phyloP scores from a whole-genome alignment of 1,140 invertebrate genomes.

The Drosophila nasuta region DNA sequence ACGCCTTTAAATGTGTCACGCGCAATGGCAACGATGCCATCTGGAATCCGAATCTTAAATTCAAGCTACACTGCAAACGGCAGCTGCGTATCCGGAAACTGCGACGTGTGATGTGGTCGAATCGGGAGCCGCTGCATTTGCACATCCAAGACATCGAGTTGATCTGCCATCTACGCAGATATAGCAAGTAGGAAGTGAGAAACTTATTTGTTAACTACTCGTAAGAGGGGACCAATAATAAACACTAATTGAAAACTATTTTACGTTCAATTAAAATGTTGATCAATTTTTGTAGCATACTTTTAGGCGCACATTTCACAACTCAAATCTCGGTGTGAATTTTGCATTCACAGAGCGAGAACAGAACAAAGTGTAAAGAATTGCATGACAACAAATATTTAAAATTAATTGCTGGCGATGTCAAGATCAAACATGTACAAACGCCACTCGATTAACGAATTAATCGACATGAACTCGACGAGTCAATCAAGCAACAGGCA shows the following conservation, averaged over 20 bases:
- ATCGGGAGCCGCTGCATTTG: conserved; percentile 57
- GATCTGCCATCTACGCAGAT: conserved; percentile 61
- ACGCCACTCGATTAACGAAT: neutral
- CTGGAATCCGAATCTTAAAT: conserved; percentile 74
- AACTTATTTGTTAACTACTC: no score
- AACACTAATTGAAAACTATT: neutral
- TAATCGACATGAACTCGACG: conserved; percentile 15
- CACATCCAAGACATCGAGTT: conserved; percentile 70
- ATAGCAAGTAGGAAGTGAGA: conserved; percentile 27
- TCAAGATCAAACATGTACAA: conserved; percentile 21
- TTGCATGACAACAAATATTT: conserved; percentile 21
- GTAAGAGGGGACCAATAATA: conserved; percentile 7
- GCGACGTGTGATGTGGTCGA: conserved; percentile 54
- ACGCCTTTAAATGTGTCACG: conserved; percentile 74
- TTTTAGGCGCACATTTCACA: neutral
- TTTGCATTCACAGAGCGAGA: neutral
- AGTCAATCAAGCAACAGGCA: conserved; percentile 44
- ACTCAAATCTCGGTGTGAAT: neutral
- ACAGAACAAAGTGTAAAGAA: conserved; percentile 2
- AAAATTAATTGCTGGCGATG: conserved; percentile 29
- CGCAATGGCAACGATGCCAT: conserved; percentile 34
- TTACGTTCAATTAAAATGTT: neutral
- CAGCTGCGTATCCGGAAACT: conserved; percentile 71
- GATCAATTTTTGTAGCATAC: conserved; percentile 17
- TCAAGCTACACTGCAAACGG: conserved; percentile 63